Percentiles rank a stretch among this genome's conserved stretches.
Conservation (phyloP, 2,797 vertebrate species). For the Sparus aurata region DNA sequence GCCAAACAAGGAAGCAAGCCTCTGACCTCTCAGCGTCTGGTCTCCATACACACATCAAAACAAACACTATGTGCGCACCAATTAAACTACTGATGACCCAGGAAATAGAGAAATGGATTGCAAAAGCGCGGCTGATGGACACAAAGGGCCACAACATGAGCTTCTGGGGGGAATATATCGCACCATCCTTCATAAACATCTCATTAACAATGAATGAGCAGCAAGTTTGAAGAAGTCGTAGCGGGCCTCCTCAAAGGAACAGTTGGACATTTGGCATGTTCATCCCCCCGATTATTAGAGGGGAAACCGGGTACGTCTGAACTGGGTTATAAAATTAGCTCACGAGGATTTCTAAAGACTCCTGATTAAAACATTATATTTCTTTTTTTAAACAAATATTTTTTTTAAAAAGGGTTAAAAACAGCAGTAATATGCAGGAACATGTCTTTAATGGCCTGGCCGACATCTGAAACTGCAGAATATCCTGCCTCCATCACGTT, state of each 20-base stretch:
- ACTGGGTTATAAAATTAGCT: background rate
- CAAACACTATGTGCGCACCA: background rate
- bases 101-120: conserved; percentile 20
- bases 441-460: too few relatives aligned
- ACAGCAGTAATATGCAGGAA: background rate
- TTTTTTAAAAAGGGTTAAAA: background rate
- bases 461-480: too few relatives aligned
- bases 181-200: background rate
- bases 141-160: conserved; percentile 9
- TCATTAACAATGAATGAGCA: conserved; percentile 15
- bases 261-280: background rate
- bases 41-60: background rate
- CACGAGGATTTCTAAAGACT: background rate
- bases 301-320: background rate
- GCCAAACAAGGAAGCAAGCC: background rate
- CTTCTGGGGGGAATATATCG: conserved; percentile 1
- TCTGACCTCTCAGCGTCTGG: conserved; percentile 3
- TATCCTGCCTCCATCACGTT: too few relatives aligned
- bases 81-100: conserved; percentile 9
- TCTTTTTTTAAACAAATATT: background rate
- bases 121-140: conserved; percentile 3
- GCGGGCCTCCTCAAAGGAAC: background rate
- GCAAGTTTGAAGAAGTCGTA: background rate
- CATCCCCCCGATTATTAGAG: too few relatives aligned
- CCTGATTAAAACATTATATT: background rate